phyloP scores from a whole-genome alignment of 1,140 invertebrate species.

The Acromyrmex heyeri region DNA sequence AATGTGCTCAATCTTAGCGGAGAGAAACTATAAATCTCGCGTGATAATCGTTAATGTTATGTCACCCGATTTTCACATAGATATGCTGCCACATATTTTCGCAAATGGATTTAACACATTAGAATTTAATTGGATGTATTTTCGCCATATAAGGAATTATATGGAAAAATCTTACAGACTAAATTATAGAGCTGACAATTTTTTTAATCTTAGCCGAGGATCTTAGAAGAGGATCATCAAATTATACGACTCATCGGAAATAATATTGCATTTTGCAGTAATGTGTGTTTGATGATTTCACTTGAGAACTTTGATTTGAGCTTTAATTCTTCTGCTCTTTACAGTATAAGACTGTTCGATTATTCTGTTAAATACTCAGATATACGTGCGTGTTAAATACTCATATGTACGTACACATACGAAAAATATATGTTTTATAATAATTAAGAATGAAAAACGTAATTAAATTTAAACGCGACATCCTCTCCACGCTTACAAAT shows the following conservation, averaged over 20 bases:
- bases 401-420: conserved; percentile 39
- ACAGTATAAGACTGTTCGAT: conserved; percentile 16
- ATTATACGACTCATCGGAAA: background rate
- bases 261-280: background rate
- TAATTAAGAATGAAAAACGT: background rate
- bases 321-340: conserved; percentile 11
- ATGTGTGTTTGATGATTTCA: background rate
- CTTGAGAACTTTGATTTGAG: background rate
- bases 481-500: conserved; percentile 7
- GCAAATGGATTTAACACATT: background rate
- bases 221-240: background rate
- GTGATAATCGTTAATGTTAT: conserved; percentile 4
- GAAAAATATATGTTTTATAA: background rate
- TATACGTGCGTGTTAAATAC: background rate
- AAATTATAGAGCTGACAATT: background rate
- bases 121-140: background rate
- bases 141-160: background rate
- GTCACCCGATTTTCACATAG: background rate
- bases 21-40: conserved; percentile 91
- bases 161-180: background rate
- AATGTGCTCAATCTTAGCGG: conserved; percentile 95
- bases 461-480: background rate
- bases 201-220: background rate
- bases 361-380: conserved; percentile 52
- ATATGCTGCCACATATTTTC: background rate